Conservation (phyloP, 1,140 invertebrate species). For the Stegodyphus dumicola region DNA sequence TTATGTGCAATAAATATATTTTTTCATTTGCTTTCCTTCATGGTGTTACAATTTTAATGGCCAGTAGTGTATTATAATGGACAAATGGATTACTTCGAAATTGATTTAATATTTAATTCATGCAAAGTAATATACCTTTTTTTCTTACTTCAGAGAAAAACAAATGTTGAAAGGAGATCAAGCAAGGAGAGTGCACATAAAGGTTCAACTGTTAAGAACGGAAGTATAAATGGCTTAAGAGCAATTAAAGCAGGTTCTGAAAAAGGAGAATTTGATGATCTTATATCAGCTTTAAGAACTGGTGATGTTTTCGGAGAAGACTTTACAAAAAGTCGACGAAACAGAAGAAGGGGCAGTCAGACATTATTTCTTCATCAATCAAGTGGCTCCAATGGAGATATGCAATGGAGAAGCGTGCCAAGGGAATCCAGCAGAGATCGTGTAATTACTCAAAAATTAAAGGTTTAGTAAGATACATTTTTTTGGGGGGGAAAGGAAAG, state of each 20-base stretch:
- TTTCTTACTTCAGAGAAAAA: conserved; percentile 60
- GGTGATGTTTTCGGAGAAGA: conserved; percentile 98
- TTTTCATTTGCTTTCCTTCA: no score
- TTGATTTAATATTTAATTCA: not conserved
- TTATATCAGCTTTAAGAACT: conserved; percentile 94
- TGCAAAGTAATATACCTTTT: conserved; percentile 28
- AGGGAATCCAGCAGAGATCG: conserved; percentile 57
- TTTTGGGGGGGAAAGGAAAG: not conserved
- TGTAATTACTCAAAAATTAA: conserved; percentile 48
- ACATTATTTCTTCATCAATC: conserved; percentile 50
- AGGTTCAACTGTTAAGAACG: conserved; percentile 60
- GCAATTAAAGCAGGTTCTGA: conserved; percentile 63
- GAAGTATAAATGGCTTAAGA: conserved; percentile 58
- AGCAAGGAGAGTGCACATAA: conserved; percentile 60
- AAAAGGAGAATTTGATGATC: conserved; percentile 90
- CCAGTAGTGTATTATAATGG: no score
- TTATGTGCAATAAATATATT: no score
- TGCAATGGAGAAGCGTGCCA: conserved; percentile 51
- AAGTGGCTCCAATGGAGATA: conserved; percentile 16
- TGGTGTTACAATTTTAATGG: no score
- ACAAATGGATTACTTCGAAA: not conserved
- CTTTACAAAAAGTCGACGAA: conserved; percentile 90
- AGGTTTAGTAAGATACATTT: conserved; percentile 24
- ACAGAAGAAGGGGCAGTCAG: conserved; percentile 62
- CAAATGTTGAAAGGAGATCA: conserved; percentile 32